phyloP scores from a whole-genome alignment of 2,113 vertebrate genomes.

The Haemorhous mexicanus region DNA sequence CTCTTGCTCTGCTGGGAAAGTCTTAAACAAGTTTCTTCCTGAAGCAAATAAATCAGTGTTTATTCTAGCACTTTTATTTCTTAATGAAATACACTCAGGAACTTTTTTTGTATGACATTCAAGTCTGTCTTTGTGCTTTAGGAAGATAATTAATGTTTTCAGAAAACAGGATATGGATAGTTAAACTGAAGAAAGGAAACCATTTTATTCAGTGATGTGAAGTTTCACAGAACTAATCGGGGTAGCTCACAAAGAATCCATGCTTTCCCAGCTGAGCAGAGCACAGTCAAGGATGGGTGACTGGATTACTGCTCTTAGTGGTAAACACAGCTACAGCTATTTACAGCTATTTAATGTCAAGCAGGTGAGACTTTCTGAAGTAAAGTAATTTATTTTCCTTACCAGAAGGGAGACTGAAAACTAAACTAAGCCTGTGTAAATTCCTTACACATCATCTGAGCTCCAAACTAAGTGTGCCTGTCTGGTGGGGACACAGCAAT shows the following conservation, averaged over 20 bases:
- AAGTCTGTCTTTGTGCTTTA: not conserved
- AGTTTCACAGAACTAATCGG: not conserved
- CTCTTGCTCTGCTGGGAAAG: not conserved
- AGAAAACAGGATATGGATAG: not conserved
- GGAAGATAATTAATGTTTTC: slow-evolving; percentile 18
- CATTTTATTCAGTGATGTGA: not conserved
- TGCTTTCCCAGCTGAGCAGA: not conserved
- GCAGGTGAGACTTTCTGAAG: slow-evolving; percentile 17
- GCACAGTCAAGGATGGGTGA: not conserved
- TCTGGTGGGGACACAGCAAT: slow-evolving; percentile 34
- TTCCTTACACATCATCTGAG: slow-evolving; percentile 22
- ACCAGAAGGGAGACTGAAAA: slow-evolving; percentile 30
- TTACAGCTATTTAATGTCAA: slow-evolving; percentile 3
- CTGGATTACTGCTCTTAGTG: not conserved
- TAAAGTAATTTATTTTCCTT: slow-evolving; percentile 38
- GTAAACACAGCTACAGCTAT: not conserved
- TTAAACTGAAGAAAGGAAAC: slow-evolving; percentile 12
- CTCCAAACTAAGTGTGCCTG: slow-evolving; percentile 19
- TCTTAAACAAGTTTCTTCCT: slow-evolving; percentile 20
- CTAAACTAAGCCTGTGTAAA: slow-evolving; percentile 36
- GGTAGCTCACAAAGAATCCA: not conserved
- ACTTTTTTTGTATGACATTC: not conserved
- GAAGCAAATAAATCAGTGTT: slow-evolving; percentile 26
- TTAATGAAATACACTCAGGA: not conserved
- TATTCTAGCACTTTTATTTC: slow-evolving; percentile 28